Conservation (phyloP, 2,113 vertebrate species). For the Genyomyrus donnyi region DNA sequence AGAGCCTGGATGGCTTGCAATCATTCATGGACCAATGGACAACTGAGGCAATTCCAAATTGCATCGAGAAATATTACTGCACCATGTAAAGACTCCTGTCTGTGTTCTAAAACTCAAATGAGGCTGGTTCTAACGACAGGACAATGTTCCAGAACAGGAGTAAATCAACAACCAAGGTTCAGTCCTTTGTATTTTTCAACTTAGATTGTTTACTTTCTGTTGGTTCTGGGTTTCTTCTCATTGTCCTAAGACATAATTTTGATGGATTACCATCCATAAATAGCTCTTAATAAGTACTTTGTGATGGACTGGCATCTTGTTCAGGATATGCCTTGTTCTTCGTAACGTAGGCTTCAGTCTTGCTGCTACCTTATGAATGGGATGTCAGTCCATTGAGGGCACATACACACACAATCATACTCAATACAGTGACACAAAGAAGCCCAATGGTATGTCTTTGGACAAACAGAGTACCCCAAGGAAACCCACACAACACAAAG, state of each 20-base stretch:
- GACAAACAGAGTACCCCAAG: neutral
- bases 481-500: neutral
- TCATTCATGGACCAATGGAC: too few relatives aligned
- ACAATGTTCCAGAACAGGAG: neutral
- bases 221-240: neutral
- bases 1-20: too few relatives aligned
- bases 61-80: too few relatives aligned
- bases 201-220: neutral
- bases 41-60: too few relatives aligned
- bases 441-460: neutral
- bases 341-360: neutral
- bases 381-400: neutral
- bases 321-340: neutral
- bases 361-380: neutral
- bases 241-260: neutral
- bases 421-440: neutral
- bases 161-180: neutral
- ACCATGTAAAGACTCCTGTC: too few relatives aligned
- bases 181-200: neutral
- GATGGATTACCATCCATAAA: neutral
- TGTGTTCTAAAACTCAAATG: too few relatives aligned
- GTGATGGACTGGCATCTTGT: neutral
- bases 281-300: neutral
- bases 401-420: neutral
- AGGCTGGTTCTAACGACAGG: neutral